Evolutionary conservation across 1,140 invertebrate species (phyloP).

Genomic region (Nomia melanderi): DNA sequence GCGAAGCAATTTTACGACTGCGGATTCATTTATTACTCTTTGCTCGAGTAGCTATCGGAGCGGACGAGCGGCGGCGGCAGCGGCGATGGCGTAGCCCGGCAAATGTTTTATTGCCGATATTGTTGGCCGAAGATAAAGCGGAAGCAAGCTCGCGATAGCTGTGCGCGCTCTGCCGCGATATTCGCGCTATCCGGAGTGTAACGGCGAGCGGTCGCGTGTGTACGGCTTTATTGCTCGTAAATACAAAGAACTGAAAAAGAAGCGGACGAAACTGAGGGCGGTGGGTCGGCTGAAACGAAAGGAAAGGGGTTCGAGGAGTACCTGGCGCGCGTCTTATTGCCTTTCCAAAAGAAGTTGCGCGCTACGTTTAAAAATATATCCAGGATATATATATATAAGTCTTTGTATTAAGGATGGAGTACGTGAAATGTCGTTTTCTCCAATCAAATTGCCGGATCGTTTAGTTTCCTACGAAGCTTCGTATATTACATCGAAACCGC

Average conservation of each 20-base stretch:
- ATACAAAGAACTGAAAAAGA: slow-evolving; percentile 42
- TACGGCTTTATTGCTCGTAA: slow-evolving; percentile 49
- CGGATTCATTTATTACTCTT: slow-evolving; percentile 44
- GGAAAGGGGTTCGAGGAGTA: slow-evolving; percentile 1
- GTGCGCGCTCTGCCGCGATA: slow-evolving; percentile 33
- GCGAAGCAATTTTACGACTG: slow-evolving; percentile 33
- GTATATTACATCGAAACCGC: not conserved
- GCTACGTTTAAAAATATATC: slow-evolving; percentile 34
- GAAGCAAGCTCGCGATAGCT: not conserved
- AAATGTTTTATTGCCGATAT: slow-evolving; percentile 46
- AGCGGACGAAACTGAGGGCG: not conserved
- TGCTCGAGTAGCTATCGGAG: slow-evolving; percentile 34
- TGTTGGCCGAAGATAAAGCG: slow-evolving; percentile 39
- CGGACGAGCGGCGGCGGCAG: too few species aligned
- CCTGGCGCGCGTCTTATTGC: slow-evolving; percentile 36
- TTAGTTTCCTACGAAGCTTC: not conserved
- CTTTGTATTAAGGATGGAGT: not conserved
- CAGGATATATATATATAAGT: not conserved
- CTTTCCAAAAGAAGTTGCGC: slow-evolving; percentile 3
- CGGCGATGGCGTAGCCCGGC: not conserved
- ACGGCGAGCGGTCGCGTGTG: slow-evolving; percentile 22
- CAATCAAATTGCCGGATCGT: not conserved
- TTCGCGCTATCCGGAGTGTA: slow-evolving; percentile 31
- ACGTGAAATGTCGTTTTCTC: slow-evolving; percentile 1
- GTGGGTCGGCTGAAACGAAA: not conserved